These are phyloP conservation scores for Synanthedon myopaeformis DNA, from an alignment of 2,888 invertebrate genomes.

Conservation along the genomic window DNA sequence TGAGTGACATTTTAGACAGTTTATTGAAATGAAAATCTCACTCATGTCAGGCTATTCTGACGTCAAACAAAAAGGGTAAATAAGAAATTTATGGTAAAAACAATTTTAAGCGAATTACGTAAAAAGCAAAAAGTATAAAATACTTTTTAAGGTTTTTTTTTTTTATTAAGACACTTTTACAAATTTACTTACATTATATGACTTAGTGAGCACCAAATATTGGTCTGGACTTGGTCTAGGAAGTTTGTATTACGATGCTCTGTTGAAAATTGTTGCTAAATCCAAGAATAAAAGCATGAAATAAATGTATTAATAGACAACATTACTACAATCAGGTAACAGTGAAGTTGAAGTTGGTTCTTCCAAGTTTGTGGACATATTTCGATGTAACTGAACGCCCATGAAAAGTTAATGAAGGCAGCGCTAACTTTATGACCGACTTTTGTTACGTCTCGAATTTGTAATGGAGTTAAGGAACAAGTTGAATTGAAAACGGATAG, in stretches of 20 bases:
- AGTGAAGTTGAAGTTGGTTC: background rate
- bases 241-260: background rate
- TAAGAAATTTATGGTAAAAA: no score
- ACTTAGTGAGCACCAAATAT: background rate
- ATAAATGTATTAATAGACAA: background rate
- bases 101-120: no score
- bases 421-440: slow-evolving; percentile 1
- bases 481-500: background rate
- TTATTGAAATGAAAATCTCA: no score
- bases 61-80: no score
- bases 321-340: background rate
- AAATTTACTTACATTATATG: no score
- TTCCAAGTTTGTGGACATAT: background rate
- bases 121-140: no score
- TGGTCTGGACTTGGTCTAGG: background rate
- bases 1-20: no score
- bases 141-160: no score
- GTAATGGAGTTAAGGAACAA: background rate
- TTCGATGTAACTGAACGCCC: slow-evolving; percentile 8
- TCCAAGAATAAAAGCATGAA: background rate
- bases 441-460: background rate
- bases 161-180: no score
- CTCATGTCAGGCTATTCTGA: no score
- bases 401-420: slow-evolving; percentile 24
- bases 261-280: background rate